Evolutionary conservation across 2,888 invertebrate species (phyloP), one percentile per base, ranked within the genome.

Genomic region (Drosophila austrosaltans): DNA sequence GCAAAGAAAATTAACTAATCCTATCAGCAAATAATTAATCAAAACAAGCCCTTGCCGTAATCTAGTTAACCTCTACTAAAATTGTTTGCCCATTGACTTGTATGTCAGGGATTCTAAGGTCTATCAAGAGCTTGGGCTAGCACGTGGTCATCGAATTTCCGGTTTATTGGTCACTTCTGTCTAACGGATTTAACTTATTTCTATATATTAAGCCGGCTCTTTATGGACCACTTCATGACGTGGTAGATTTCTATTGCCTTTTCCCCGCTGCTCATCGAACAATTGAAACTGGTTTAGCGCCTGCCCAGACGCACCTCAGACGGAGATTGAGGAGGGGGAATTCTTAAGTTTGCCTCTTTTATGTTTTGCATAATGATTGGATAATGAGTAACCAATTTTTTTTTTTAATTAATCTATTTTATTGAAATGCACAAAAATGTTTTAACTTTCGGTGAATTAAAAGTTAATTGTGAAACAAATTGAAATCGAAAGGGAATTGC

Each of bases 271-370:
- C 72, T 71, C 71, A 72, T 72, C 28, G 39, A 16, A 30, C 28
- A 40, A 79, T 59, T 63, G 66, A 57, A 76, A 83, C 83, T 69
- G 83, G 83, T 77, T 83, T 80, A 66, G 20, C 72, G 63, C 57
- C 53, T 75, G 60, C 65, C 69, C 81, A 86, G 77, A 88, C 77
- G 66, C 73, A 77, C 73, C 73, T 74, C 81, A 86, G 83, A 82
- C 77, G 39, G 53, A 70, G 54, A 61, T 70, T 69, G 66, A 73
- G 74, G 67, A 68, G 63, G 53, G 30, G 73, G 80, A 86, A 72
- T 78, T 68, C 66, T 76, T 66, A 62, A 60, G 48, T 56, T 28
- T 63, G 36, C 42, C 57, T 54, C 66, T 72, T 67, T 72, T 68
- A 59, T 71, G 6, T 62, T 69, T 58, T 69, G 58, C 56, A 59